A percentile compares a stretch with the other conserved stretches of the same genome.
Evolutionary conservation across 2,797 vertebrate genomes (phyloP).

Genomic region (Eulemur coronatus): DNA sequence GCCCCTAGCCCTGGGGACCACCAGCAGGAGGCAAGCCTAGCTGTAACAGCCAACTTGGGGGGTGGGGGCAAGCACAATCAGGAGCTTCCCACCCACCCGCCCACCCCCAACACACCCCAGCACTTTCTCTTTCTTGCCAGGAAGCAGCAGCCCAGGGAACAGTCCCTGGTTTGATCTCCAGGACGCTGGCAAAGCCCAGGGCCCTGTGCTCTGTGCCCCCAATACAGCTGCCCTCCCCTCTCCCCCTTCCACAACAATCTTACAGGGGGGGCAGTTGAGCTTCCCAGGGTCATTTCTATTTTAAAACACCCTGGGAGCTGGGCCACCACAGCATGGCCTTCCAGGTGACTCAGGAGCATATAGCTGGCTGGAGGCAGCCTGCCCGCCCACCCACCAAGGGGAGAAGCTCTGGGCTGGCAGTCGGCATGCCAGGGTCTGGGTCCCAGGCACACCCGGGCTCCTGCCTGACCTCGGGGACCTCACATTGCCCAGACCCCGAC

Average conservation of each 20-base stretch:
- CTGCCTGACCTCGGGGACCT: not conserved
- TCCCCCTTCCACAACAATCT: not conserved
- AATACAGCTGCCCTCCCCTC: not conserved
- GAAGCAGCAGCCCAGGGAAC: not conserved
- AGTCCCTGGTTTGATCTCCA: not conserved
- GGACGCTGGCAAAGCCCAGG: not conserved
- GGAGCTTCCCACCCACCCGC: not conserved
- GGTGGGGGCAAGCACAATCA: not conserved
- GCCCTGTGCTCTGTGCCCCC: not conserved
- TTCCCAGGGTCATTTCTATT: slow-evolving; percentile 70
- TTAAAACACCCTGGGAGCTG: slow-evolving; percentile 48
- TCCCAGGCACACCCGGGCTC: not conserved
- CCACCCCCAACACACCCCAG: not conserved
- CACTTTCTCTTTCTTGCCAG: not conserved
- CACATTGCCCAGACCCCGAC: not conserved
- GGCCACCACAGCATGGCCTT: slow-evolving; percentile 16
- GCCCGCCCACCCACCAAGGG: not conserved
- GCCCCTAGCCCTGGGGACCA: not conserved
- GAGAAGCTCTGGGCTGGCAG: not conserved
- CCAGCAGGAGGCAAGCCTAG: not conserved
- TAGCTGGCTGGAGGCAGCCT: not conserved
- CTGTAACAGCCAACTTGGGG: not conserved
- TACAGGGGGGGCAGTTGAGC: not conserved
- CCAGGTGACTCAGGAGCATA: not conserved
- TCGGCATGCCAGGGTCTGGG: not conserved